Evolutionary conservation across 2,113 vertebrate species (phyloP), one percentile per base, ranked within the genome.

Genomic region (Anhinga anhinga): DNA sequence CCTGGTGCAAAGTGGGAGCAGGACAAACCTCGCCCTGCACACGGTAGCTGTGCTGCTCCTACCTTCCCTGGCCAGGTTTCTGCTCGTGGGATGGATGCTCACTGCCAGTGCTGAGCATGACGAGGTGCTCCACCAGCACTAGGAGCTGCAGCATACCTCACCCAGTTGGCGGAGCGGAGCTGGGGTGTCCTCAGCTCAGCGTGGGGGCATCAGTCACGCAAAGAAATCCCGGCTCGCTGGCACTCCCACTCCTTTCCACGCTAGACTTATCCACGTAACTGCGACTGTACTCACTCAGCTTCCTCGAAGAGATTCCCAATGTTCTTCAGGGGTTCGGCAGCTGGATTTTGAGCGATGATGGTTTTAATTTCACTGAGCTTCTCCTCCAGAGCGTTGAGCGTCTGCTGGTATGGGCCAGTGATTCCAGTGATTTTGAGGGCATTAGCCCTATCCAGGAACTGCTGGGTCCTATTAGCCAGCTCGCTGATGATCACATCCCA

Each of bases 261-360:
- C 34, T 45, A 50, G 34, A 65, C 14, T 38, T 50, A n/a, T 1
- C 74, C 47, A 19, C 4, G 2, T 7, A 16, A 67, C 44, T 44
- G 29, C 7, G 13, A 30, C 45, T 30, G 21, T 93, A 98, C 99
- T 98, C 97, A 99, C 99, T 98, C 98, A 45, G 99, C 98, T 96
- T 99, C 99, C 82, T 99, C 98, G 1, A 99, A 98, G 79, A 99
- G 99, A 67, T 97, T 95, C 42, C 98, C 99, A 25, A 99, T 98
- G 95, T 99, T 99, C 11, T 98, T 98, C 76, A 99, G 98, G 3
- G 99, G 99, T 86, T 99, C 98, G 0, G 99, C 98, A 8, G 99
- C 99, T 1, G 98, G 99, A 96, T 99, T 99, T 77, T 99, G 98
- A 88, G 98, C 95, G 0, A 99, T 96, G 82, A 99, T 95, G 58